Evolutionary conservation across 2,113 vertebrate genomes (phyloP), one percentile per base, ranked within the genome.

Genomic region (Acinonyx jubatus): DNA sequence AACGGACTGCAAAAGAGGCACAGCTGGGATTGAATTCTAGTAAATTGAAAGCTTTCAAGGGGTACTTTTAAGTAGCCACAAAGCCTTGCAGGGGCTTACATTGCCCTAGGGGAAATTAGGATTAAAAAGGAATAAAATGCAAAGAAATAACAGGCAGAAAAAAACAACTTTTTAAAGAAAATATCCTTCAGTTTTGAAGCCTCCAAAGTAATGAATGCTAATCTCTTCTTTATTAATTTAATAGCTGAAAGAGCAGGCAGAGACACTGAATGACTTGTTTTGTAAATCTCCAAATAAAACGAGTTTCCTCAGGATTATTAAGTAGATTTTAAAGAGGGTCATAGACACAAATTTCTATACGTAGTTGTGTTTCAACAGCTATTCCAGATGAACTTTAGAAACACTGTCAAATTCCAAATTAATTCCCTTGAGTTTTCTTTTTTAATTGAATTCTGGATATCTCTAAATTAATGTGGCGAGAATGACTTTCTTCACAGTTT

Each of bases 61-160:
- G 4, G 1, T 63, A 13, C 36, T 97, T 95, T 79, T 76, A 81
- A 95, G 95, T 80, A 94, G 80, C 88, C 84, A 89, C 88, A 92
- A 68, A 57, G 57, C 33, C 84, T 87, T 80, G 31, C 36, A 69
- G 48, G 61, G 50, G 41, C 65, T 92, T 31, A 14, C 15, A 41
- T 94, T 92, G 89, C 74, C 57, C 86, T 52, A 69, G 65, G 57
- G 55, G 88, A 83, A 95, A 84, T 52, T 48, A 94, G 41, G 63
- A 86, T 74, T 74, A 68, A 95, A 91, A 94, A 68, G 25, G 48
- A 82, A 68, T 83, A 83, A 94, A 55, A 48, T 84, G 18, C 31
- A 94, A 95, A 80, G 48, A 91, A 50, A 36, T 74, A 71, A 79
- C 80, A 23, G 16, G 61, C 25, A 66, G 25, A 12, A 27, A 74